Conservation (phyloP, 2,797 vertebrate species). For the Rachycentron canadum region DNA sequence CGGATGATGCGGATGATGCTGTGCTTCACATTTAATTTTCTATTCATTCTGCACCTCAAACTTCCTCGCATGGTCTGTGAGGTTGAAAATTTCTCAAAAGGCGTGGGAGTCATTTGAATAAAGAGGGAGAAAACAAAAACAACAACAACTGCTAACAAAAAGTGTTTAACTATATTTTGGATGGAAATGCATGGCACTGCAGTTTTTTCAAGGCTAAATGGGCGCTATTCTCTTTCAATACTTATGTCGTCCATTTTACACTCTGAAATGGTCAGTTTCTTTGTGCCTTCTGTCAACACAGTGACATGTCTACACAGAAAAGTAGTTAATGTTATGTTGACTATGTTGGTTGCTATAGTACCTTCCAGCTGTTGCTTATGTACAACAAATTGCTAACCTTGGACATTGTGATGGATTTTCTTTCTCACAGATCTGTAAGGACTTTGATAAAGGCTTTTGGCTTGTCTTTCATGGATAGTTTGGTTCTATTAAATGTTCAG, state of each 20-base stretch:
- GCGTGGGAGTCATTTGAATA: constrained; percentile 56
- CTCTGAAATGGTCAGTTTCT: constrained; percentile 51
- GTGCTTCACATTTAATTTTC: constrained; percentile 65
- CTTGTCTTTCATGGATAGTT: constrained; percentile 75
- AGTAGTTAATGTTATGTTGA: constrained; percentile 37
- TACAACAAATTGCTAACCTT: constrained; percentile 44
- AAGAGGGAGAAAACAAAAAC: constrained; percentile 43
- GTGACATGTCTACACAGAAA: constrained; percentile 41
- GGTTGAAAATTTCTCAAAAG: constrained; percentile 32
- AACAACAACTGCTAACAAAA: constrained; percentile 20
- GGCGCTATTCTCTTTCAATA: constrained; percentile 41
- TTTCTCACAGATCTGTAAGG: constrained; percentile 59
- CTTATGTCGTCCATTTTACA: constrained; percentile 31
- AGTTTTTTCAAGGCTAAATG: constrained; percentile 34
- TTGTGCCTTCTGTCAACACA: constrained; percentile 35
- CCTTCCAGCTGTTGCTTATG: constrained; percentile 48
- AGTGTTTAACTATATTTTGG: constrained; percentile 20
- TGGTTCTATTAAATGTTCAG: constrained; percentile 77
- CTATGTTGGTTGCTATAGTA: constrained; percentile 38
- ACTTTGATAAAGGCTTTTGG: constrained; percentile 63
- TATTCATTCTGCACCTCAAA: constrained; percentile 34
- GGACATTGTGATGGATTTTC: constrained; percentile 54
- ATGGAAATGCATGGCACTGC: constrained; percentile 34
- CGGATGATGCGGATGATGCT: constrained; percentile 58
- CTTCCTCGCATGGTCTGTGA: constrained; percentile 29